Evolutionary conservation across 2,113 vertebrate species (phyloP), one percentile per base, ranked within the genome.

Genomic region (Chinchilla lanigera): DNA sequence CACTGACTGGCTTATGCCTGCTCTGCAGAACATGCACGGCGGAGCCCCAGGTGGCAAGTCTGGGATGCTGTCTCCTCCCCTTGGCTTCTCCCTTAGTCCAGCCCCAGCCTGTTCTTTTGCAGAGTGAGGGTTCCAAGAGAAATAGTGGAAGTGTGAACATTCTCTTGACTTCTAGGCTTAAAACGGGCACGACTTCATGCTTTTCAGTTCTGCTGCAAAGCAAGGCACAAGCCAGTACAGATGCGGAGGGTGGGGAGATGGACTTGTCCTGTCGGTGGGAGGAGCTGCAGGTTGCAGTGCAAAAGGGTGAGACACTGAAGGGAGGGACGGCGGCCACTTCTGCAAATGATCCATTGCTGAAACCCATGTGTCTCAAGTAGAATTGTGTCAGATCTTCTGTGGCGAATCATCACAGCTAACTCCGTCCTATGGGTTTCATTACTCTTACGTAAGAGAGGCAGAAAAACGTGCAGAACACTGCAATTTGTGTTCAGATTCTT

Each of bases 401-500:
- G 28, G 50, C 52, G 38, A 75, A 41, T 69, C 63, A 60, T 33
- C 69, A 84, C 6, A 41, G 81, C 22, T 44, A 44, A 41, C 30
- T 77, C 28, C 14, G 17, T 81, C 22, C 17, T 54, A 14, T 44
- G 54, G 52, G 33, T 78, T 83, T 86, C 12, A 12, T 90, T 95
- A 63, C 63, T 52, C 17, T 67, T 88, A 83, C 33, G 52, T 33
- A 83, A 38, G 22, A 84, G 73, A 86, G 24, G 38, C 89, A 52
- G 38, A 93, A 89, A 47, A 26, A 69, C 9, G 14, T 41, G 26
- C 52, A 81, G 58, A 73, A 86, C 30, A 67, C 71, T 82, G 47
- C 52, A 30, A 83, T 90, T 92, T n/a, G n/a, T n/a, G n/a, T n/a
- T 94, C 65, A 93, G 54, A 47, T 81, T 80, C 84, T 92, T 61